Percentiles rank a stretch among this genome's conserved stretches.
Conservation (phyloP, 2,888 invertebrate species). For the Spatulosminthurus flaviceps region DNA sequence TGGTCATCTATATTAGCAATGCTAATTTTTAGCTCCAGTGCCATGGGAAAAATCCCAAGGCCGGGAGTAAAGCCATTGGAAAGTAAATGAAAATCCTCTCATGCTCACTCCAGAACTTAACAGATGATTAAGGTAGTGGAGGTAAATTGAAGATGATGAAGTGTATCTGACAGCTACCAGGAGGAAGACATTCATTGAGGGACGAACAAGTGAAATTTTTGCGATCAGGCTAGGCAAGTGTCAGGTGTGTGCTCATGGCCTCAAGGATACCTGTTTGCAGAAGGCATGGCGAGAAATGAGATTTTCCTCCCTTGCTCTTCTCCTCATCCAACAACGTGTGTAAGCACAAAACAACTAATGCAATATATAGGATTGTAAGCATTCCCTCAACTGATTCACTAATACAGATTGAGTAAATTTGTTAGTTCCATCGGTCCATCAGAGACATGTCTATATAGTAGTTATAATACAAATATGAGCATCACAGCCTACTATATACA, state of each 20-base stretch:
- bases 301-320: background rate
- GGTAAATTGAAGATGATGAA: conserved; percentile 21
- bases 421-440: background rate
- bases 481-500: background rate
- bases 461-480: background rate
- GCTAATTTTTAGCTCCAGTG: no score
- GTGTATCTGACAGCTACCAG: conserved; percentile 4
- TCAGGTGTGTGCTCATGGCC: conserved; percentile 11
- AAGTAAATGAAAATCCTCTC: no score
- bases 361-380: no score
- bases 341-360: no score
- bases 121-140: background rate
- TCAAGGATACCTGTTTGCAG: background rate
- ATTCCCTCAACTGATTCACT: background rate
- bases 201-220: background rate
- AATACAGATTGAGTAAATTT: background rate
- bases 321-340: background rate
- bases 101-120: background rate
- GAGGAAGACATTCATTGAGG: background rate
- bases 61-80: no score
- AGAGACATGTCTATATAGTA: background rate
- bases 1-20: no score
- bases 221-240: conserved; percentile 13
- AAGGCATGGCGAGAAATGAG: background rate
- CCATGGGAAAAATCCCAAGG: no score